These are phyloP conservation scores for Chaetorhynchus papuensis DNA, from an alignment of 2,113 vertebrate species.

Conservation along the genomic window DNA sequence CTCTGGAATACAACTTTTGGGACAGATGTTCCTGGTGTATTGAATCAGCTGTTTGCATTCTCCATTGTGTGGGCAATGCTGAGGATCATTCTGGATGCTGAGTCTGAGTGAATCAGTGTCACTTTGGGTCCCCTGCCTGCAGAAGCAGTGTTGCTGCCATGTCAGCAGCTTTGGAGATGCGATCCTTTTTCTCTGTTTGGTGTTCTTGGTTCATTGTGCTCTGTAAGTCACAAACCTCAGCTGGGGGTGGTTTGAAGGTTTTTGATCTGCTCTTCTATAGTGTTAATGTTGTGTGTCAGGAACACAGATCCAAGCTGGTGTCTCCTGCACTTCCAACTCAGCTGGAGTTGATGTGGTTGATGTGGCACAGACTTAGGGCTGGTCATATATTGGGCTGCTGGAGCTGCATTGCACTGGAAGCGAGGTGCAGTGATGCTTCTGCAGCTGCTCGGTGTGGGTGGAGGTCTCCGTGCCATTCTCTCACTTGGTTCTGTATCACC, in stretches of 20 bases:
- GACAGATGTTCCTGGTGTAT: background rate
- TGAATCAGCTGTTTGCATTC: background rate
- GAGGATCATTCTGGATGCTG: background rate
- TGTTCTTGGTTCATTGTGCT: background rate
- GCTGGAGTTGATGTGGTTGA: background rate
- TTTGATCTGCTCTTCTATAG: background rate
- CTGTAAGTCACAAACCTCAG: background rate
- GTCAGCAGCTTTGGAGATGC: background rate
- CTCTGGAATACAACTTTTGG: background rate
- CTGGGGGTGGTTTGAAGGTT: background rate
- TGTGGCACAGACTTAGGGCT: background rate
- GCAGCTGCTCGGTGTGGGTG: background rate
- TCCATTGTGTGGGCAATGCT: background rate
- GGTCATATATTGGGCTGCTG: background rate
- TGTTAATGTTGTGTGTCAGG: background rate
- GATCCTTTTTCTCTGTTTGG: background rate
- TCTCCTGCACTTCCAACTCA: background rate
- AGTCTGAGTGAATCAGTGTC: background rate
- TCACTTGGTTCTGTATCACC: background rate
- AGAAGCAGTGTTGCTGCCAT: background rate
- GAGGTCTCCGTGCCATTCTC: accelerated
- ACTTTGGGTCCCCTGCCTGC: background rate
- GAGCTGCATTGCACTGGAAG: accelerated
- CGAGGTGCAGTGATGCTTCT: background rate
- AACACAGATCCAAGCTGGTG: background rate